Evolutionary conservation across 2,888 invertebrate genomes (phyloP).

Genomic region (Rhagonycha lutea): DNA sequence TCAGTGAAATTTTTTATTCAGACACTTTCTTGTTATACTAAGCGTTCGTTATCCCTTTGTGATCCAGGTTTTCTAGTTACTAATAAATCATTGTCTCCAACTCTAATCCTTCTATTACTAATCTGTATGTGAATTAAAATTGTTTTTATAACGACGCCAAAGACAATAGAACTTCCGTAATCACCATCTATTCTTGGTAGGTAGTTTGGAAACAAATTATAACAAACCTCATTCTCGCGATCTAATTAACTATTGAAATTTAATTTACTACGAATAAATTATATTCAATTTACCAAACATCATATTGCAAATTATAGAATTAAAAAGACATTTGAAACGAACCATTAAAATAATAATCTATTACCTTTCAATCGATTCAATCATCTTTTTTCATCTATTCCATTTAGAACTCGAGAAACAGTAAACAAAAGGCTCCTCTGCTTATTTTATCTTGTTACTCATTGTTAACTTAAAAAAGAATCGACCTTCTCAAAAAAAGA

Average conservation of each 20-base stretch:
- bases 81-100: not conserved
- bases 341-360: not conserved
- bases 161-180: not conserved
- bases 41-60: not conserved
- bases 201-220: not conserved
- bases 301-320: not conserved
- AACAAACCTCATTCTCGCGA: constrained; percentile 20
- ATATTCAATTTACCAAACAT: not conserved
- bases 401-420: too few species aligned
- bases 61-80: not conserved
- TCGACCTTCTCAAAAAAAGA: too few species aligned
- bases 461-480: too few species aligned
- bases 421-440: too few species aligned
- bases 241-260: constrained; percentile 13
- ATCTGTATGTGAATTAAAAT: not conserved
- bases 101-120: not conserved
- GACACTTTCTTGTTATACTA: not conserved
- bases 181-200: not conserved
- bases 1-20: not conserved
- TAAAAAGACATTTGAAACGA: not conserved
- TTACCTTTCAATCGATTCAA: not conserved
- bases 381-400: not conserved
- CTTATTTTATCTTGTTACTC: too few species aligned
- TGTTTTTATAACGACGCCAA: not conserved
- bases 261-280: not conserved